A percentile compares a stretch with the other conserved stretches of the same genome.
Evolutionary conservation across 2,797 vertebrate species (phyloP).

Genomic region (Chelidonichthys spinosus): DNA sequence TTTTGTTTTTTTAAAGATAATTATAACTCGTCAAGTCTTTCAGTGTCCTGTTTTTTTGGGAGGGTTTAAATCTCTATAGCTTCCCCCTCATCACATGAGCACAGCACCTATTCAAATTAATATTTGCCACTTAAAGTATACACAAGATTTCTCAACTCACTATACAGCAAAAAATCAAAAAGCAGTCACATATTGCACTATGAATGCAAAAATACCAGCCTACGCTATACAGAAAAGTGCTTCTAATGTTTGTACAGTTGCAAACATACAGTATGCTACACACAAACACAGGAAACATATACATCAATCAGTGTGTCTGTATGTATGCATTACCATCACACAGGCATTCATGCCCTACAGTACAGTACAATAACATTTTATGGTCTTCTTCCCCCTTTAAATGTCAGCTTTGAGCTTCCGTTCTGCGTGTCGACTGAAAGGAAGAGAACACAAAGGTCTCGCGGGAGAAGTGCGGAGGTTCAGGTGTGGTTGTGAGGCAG

Average conservation of each 20-base stretch:
- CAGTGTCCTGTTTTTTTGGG: neutral
- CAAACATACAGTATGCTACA: slow-evolving; percentile 66
- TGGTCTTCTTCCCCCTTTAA: slow-evolving; percentile 34
- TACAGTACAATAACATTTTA: slow-evolving; percentile 77
- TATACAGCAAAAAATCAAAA: slow-evolving; percentile 61
- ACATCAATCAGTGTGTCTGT: slow-evolving; percentile 62
- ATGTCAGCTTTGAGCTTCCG: slow-evolving; percentile 19
- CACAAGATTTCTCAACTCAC: slow-evolving; percentile 31
- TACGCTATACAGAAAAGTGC: slow-evolving; percentile 75
- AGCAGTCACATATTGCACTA: slow-evolving; percentile 82
- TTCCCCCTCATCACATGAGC: slow-evolving; percentile 16
- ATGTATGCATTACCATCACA: slow-evolving; percentile 62
- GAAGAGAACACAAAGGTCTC: slow-evolving; percentile 12
- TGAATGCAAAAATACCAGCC: slow-evolving; percentile 74
- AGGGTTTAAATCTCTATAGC: slow-evolving; percentile 10
- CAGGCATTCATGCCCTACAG: slow-evolving; percentile 74
- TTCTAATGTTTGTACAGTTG: slow-evolving; percentile 65
- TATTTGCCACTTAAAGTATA: slow-evolving; percentile 26
- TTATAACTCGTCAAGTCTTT: slow-evolving; percentile 23
- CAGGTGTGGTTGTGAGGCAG: slow-evolving; percentile 19
- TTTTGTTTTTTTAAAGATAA: slow-evolving; percentile 35
- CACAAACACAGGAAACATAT: slow-evolving; percentile 64
- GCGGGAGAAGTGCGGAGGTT: slow-evolving; percentile 28
- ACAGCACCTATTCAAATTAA: slow-evolving; percentile 30
- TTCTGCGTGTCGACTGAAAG: slow-evolving; percentile 4